phyloP scores from a whole-genome alignment of 2,113 vertebrate species.

The Nothobranchius kuhntae region DNA sequence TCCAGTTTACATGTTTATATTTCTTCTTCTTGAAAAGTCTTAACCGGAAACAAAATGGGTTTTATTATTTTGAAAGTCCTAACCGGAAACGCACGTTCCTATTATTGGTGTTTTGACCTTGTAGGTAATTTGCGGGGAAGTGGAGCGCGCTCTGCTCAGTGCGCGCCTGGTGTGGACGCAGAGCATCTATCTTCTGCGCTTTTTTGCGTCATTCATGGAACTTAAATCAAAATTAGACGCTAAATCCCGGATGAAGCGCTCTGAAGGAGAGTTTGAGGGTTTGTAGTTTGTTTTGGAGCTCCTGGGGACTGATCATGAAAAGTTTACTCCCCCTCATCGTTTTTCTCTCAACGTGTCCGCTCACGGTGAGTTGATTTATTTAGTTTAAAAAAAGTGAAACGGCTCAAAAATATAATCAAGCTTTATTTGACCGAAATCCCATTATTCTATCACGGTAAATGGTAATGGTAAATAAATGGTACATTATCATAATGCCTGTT shows the following conservation, averaged over 20 bases:
- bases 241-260: neutral
- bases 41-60: rapidly evolving
- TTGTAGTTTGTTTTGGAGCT: neutral
- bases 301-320: slow-evolving; percentile 39
- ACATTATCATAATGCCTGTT: no score
- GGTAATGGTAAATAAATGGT: no score
- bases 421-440: no score
- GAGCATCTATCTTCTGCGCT: neutral
- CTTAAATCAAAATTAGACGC: neutral
- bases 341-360: slow-evolving; percentile 30
- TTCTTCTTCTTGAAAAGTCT: neutral
- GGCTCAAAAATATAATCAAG: no score
- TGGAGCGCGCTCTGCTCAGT: slow-evolving; percentile 20
- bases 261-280: slow-evolving; percentile 21
- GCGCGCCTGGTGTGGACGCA: slow-evolving; percentile 8
- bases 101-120: rapidly evolving
- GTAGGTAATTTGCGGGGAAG: neutral
- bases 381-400: neutral
- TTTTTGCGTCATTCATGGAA: neutral
- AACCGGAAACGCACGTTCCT: rapidly evolving
- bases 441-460: no score
- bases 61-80: slow-evolving; percentile 39
- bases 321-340: slow-evolving; percentile 41
- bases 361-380: slow-evolving; percentile 33
- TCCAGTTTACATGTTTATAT: no score